These are phyloP conservation scores for Gortyna flavago DNA, from an alignment of 2,888 invertebrate species.

Conservation along the genomic window DNA sequence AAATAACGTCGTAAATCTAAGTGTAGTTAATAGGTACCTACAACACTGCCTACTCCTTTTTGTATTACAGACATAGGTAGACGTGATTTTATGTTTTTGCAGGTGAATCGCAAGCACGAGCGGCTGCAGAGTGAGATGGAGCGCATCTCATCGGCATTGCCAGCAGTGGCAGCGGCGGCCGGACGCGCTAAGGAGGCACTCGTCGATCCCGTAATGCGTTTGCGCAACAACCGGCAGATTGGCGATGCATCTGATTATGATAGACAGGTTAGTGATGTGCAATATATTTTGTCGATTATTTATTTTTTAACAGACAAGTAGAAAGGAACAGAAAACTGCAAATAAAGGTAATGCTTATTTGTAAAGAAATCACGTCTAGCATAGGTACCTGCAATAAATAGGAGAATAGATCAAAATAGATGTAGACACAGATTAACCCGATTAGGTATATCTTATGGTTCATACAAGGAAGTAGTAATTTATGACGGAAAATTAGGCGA, in stretches of 20 bases:
- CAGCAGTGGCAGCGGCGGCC: conserved; percentile 80
- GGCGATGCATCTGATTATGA: conserved; percentile 80
- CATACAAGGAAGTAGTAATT: neutral
- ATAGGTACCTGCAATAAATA: neutral
- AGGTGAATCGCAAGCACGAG: conserved; percentile 85
- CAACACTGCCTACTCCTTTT: neutral
- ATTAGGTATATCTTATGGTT: neutral
- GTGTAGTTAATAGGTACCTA: neutral
- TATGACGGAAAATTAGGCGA: neutral
- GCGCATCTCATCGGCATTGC: conserved; percentile 79
- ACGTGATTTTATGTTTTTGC: conserved; percentile 20
- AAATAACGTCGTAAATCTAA: neutral
- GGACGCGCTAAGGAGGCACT: conserved; percentile 80
- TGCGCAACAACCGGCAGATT: conserved; percentile 64
- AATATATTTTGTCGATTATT: neutral
- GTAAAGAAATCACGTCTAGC: neutral
- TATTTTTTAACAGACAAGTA: neutral
- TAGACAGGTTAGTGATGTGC: conserved; percentile 75
- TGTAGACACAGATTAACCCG: neutral
- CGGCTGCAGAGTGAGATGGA: conserved; percentile 82
- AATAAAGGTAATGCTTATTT: neutral
- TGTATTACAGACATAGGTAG: neutral
- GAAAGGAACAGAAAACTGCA: neutral
- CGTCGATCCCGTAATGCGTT: conserved; percentile 72
- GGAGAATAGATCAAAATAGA: neutral